These are phyloP conservation scores for Eumerus sabulonum DNA, from an alignment of 2,888 invertebrate species.

Conservation along the genomic window DNA sequence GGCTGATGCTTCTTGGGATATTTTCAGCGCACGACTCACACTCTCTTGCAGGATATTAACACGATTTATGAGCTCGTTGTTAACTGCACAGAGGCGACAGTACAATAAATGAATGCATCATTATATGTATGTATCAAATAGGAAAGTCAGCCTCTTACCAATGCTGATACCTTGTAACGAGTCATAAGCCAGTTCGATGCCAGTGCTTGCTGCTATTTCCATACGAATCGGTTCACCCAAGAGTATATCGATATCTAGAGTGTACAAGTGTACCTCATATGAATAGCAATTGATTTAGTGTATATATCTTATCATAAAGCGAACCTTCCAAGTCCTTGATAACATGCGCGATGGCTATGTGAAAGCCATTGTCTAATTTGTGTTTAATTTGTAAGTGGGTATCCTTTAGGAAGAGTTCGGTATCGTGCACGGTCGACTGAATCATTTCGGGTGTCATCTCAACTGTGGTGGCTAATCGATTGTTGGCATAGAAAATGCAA, in stretches of 20 bases:
- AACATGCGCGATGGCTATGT: slow-evolving; percentile 82
- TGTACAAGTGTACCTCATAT: slow-evolving; percentile 31
- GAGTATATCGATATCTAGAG: slow-evolving; percentile 84
- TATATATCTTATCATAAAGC: slow-evolving; percentile 63
- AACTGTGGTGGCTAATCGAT: slow-evolving; percentile 81
- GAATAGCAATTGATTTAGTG: slow-evolving; percentile 23
- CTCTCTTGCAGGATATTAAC: slow-evolving; percentile 78
- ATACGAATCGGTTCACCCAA: slow-evolving; percentile 88
- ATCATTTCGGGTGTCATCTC: slow-evolving; percentile 81
- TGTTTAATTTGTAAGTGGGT: slow-evolving; percentile 83
- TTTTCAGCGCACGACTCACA: slow-evolving; percentile 77
- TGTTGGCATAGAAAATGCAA: slow-evolving; percentile 83
- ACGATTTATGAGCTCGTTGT: slow-evolving; percentile 78
- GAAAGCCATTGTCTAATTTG: slow-evolving; percentile 81
- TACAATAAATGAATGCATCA: no score
- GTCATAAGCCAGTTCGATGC: slow-evolving; percentile 86
- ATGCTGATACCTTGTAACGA: slow-evolving; percentile 85
- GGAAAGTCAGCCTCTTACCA: slow-evolving; percentile 79
- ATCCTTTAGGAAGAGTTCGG: slow-evolving; percentile 82
- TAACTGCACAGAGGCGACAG: slow-evolving; percentile 71
- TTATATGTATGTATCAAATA: slow-evolving; percentile 8
- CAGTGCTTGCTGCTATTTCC: slow-evolving; percentile 86
- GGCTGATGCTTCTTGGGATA: slow-evolving; percentile 78
- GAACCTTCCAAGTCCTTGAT: slow-evolving; percentile 84
- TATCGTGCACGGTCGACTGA: slow-evolving; percentile 82